Conservation (phyloP, 2,797 vertebrate genomes). For the Rhabdomys pumilio region DNA sequence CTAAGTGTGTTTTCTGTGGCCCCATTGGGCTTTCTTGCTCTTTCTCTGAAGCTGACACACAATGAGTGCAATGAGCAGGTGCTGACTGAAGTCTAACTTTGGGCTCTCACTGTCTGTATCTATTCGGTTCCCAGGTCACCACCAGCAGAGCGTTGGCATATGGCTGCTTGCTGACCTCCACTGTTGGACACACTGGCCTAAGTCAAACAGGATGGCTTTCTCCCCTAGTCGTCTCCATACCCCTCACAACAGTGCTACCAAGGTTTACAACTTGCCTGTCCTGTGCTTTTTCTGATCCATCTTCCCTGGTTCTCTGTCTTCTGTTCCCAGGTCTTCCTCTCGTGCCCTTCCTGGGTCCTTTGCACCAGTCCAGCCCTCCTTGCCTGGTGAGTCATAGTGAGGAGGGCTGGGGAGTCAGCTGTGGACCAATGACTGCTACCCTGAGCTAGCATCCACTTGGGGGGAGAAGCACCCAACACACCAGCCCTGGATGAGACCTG, state of each 20-base stretch:
- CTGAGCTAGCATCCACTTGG: not conserved
- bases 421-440: not conserved
- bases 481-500: not conserved
- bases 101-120: not conserved
- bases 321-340: not conserved
- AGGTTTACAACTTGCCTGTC: too few species aligned
- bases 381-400: not conserved
- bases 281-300: not conserved
- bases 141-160: not conserved
- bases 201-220: not conserved
- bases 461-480: not conserved
- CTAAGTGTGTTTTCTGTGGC: not conserved
- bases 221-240: accelerated
- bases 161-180: not conserved
- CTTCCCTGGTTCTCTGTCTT: too few species aligned
- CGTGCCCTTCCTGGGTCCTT: too few species aligned
- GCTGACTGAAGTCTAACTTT: not conserved
- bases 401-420: not conserved
- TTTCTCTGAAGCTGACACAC: not conserved
- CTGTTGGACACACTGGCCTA: not conserved
- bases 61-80: not conserved
- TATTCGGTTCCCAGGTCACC: not conserved
- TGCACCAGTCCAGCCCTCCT: not conserved
- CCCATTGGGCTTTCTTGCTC: too few species aligned
- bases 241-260: not conserved